Evolutionary conservation across 2,888 invertebrate species (phyloP), one percentile per base, ranked within the genome.

Genomic region (Dolichopus griseipennis): DNA sequence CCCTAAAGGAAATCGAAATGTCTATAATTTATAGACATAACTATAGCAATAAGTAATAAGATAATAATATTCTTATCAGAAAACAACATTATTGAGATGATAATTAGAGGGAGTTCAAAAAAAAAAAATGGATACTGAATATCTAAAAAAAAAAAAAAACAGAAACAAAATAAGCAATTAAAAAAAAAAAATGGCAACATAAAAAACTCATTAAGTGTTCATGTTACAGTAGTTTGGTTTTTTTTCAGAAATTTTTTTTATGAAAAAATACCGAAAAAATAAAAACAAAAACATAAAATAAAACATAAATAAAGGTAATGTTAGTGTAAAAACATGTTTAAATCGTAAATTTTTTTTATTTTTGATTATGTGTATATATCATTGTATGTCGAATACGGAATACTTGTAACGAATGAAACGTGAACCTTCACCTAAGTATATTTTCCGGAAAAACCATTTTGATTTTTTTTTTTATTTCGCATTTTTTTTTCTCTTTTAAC

Each of bases 121-220:
- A n/a, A 5, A 27, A 27, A 27, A 27, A 27, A 27, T 27, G 5
- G 5, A 27, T 4, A 27, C 27, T 27, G 27, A 27, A 27, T 5
- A 27, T 4, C 27, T 27, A 27, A 27, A 27, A 4, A 27, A 27
- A 2, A 27, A 27, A 27, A 27, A 4, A 27, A 27, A 5, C 52
- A n/a, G n/a, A n/a, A 27, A 27, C 27, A 27, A 27, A 27, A 27
- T 27, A 27, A 27, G 27, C 52, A n/a, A 52, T 12, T 37, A 12
- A 52, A 41, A 41, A n/a, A n/a, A 43, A 43, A 52, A 52, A 18
- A 52, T 52, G 12, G 52, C 52, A 52, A 52, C 52, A 52, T 52
- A 52, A 52, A 52, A 52, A 52, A n/a, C 52, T 52, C 52, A 52
- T 52, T 52, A 52, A 52, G 15, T 52, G 52, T 52, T 52, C 52